Base-by-base conservation (phyloP, 2,797 vertebrate species). In the Astyanax mexicanus region DNA sequence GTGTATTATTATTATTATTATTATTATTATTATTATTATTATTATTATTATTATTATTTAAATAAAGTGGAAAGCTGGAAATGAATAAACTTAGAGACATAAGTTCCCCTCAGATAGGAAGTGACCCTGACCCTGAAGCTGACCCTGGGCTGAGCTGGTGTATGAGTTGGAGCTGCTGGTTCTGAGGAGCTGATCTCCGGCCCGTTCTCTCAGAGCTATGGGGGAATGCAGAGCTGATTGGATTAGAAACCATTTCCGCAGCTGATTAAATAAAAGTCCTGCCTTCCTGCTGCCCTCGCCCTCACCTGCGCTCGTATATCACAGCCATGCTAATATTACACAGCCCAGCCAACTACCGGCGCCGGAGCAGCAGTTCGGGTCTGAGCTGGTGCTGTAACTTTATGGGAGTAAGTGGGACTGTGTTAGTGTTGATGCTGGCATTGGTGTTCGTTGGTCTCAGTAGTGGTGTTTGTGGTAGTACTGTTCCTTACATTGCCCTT, bases 171-270 rank as follows among this genome's bases (percentile, higher is more conserved):
- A 57, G 25, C 1, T 21, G 4, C 23, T 17, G 54, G 54, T 57
- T 27, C 25, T 29, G 15, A 57, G 15, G 54, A 57, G 54, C 13
- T 38, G 57, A 11, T 35, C 57, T 60, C 17, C 58, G 71, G 54
- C 66, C 51, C 32, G 17, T 57, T 57, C 61, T 67, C 47, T 61
- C 62, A 69, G 64, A 37, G 45, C 42, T 76, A 61, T 78, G 72
- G 78, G 52, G 88, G 81, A 91, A 88, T 89, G 81, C 76, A 89
- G 83, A 84, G 35, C 42, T 86, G 83, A 93, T 92, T 81, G 76
- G 68, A 91, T 92, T 90, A 90, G 73, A 55, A 80, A 71, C 84
- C 86, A 92, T 93, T 93, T 93, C 91, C 92, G 90, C 85, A 85
- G 69, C 74, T 82, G 83, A 93, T 90, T 77, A 40, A 81, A 89